Base-by-base conservation (phyloP, 2,888 invertebrate species). In the Alviniconcha strummeri region DNA sequence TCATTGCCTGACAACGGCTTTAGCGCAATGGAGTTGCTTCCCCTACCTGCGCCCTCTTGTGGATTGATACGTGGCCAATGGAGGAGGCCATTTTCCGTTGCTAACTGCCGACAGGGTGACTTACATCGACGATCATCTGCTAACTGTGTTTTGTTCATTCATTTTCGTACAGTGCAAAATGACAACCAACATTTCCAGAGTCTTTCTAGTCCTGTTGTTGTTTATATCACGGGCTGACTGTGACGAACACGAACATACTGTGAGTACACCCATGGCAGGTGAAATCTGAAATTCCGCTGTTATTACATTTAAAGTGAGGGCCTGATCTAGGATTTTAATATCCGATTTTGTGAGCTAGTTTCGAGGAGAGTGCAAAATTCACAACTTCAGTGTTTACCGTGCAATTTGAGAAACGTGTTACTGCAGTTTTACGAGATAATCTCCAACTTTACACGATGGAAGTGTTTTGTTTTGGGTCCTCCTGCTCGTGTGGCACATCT, bases 171-270 rank as follows among this genome's bases (percentile, higher is more conserved):
- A 36, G n/a, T 56, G 74, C 83, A 87, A 85, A 84, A 89, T 89
- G 88, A 86, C 84, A 82, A 75, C 80, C n/a, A 88, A 84, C 77
- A 60, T 74, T 82, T 85, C 87, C 64, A 80, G 71, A 82, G 69
- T 87, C 56, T 79, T 84, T 54, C 9, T 86, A 36, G 3, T 87
- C 36, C 52, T 88, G 64, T 76, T 88, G 76, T 85, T 87, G 82
- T 83, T 85, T 78, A 83, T 87, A 60, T 84, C 78, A 83, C 82
- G 85, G n/a, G 90, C 88, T n/a, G 86, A 90, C 86, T 93, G 94
- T 80, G 97, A 97, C 93, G 97, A 97, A 94, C 97, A 97, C 94
- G 96, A 95, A 94, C 97, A 97, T 94, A 94, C 95, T 92, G 96
- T 96, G 94, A 96, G 96, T 95, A 87, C 72, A 74, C n/a, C 36